A percentile compares a stretch with the other conserved stretches of the same genome.
phyloP scores from a whole-genome alignment of 2,113 vertebrate species.

The Martes martes region DNA sequence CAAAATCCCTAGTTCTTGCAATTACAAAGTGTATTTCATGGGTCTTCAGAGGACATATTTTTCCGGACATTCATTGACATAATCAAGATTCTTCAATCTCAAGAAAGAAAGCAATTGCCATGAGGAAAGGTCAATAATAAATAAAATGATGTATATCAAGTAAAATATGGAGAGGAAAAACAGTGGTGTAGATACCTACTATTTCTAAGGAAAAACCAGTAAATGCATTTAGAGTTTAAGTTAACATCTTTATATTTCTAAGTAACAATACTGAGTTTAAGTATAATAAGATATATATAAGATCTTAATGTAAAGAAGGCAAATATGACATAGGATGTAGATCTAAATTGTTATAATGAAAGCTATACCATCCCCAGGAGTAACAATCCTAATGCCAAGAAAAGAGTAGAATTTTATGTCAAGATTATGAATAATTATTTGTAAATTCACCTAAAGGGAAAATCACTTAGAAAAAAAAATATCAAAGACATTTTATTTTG shows the following conservation, averaged over 20 bases:
- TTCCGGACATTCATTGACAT: not conserved
- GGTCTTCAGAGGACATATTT: not conserved
- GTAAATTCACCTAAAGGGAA: not conserved
- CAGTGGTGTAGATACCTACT: not conserved
- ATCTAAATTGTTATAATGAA: not conserved
- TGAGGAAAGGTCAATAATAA: not conserved
- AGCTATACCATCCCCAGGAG: not conserved
- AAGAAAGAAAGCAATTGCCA: not conserved
- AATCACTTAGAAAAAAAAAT: not conserved
- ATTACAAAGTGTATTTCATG: not conserved
- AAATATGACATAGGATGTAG: not conserved
- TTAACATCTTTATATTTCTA: not conserved
- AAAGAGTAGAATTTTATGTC: not conserved
- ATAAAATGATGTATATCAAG: not conserved
- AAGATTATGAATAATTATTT: not conserved
- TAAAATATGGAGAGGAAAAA: not conserved
- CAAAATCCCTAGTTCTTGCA: not conserved
- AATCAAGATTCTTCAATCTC: slow-evolving; percentile 9
- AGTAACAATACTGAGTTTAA: not conserved
- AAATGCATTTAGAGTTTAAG: not conserved
- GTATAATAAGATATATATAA: not conserved
- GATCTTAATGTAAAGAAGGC: not conserved
- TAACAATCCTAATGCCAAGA: not conserved
- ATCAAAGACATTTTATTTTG: not conserved
- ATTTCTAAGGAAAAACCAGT: not conserved